A percentile compares a stretch with the other conserved stretches of the same genome.
Evolutionary conservation across 1,140 invertebrate genomes (phyloP).

Genomic region (Mycetomoellerius zeteki): DNA sequence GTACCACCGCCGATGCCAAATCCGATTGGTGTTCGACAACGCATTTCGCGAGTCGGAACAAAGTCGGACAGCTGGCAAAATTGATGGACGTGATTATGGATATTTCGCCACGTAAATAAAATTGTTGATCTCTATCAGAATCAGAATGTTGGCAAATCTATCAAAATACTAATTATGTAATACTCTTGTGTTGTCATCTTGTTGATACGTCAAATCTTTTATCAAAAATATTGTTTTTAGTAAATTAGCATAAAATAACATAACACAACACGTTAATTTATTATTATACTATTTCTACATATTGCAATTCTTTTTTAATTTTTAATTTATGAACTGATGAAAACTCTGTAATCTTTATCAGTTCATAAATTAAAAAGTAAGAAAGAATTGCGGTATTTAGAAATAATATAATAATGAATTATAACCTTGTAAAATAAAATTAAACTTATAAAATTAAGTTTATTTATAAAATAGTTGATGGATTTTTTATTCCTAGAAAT

Average conservation of each 20-base stretch:
- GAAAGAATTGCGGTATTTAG: too few relatives aligned
- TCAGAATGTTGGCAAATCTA: not conserved
- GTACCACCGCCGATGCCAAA: constrained; percentile 9
- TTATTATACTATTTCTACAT: not conserved
- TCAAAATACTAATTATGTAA: not conserved
- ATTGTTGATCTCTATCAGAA: not conserved
- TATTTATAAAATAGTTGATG: too few relatives aligned
- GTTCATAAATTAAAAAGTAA: too few relatives aligned
- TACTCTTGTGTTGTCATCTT: not conserved
- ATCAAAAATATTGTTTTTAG: not conserved
- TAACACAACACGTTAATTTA: not conserved
- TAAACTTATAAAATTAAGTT: too few relatives aligned
- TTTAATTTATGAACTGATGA: too few relatives aligned
- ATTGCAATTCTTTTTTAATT: not conserved
- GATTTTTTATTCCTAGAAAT: too few relatives aligned
- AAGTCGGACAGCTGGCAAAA: constrained; percentile 18
- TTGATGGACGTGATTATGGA: constrained; percentile 23
- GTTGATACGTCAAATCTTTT: not conserved
- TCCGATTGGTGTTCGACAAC: constrained; percentile 44
- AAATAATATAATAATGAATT: too few relatives aligned
- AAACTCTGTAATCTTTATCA: too few relatives aligned
- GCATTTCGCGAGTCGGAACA: constrained; percentile 74
- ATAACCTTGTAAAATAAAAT: too few relatives aligned
- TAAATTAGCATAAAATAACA: not conserved
- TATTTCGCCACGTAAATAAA: constrained; percentile 7